Percentiles rank a stretch among this genome's conserved stretches.
Conservation (phyloP, 1,140 invertebrate species). For the Drosophila murphyi region DNA sequence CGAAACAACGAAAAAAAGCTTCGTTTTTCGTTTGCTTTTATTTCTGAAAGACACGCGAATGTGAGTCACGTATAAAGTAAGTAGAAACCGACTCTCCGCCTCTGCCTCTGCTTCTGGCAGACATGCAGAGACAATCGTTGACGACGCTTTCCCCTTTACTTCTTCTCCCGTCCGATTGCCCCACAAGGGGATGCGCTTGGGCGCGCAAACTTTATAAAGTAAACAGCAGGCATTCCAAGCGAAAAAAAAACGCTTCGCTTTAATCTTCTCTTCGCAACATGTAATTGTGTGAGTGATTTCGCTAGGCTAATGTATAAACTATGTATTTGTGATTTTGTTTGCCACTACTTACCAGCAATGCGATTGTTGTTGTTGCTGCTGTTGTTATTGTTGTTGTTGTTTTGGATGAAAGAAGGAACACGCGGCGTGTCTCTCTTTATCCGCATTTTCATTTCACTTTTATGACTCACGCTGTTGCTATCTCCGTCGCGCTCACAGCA, state of each 20-base stretch:
- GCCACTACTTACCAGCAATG: conserved; percentile 86
- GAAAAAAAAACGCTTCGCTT: conserved; percentile 43
- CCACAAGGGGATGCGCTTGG: conserved; percentile 36
- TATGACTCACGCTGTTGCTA: conserved; percentile 84
- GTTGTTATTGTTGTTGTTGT: conserved; percentile 76
- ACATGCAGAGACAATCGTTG: conserved; percentile 40
- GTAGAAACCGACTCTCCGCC: conserved; percentile 71
- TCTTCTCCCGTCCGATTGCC: too few species aligned
- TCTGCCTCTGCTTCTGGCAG: conserved; percentile 36
- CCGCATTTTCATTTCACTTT: conserved; percentile 86
- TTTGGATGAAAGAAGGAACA: conserved; percentile 87
- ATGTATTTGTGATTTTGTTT: conserved; percentile 20
- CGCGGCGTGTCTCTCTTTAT: conserved; percentile 88
- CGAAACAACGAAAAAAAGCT: conserved; percentile 36
- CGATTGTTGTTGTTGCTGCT: conserved; percentile 73
- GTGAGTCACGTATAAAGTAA: conserved; percentile 80
- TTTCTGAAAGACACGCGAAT: conserved; percentile 80
- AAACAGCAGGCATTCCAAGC: conserved; percentile 56
- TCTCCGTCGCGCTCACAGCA: conserved; percentile 79
- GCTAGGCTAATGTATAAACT: conserved; percentile 28
- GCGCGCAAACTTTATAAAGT: conserved; percentile 54
- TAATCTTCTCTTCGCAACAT: conserved; percentile 24
- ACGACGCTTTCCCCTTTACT: conserved; percentile 3
- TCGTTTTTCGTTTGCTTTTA: conserved; percentile 76
- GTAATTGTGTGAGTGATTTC: conserved; percentile 36